Percentiles rank a stretch among this genome's conserved stretches.
phyloP scores from a whole-genome alignment of 2,888 invertebrate genomes.

The Peribatodes rhomboidaria region DNA sequence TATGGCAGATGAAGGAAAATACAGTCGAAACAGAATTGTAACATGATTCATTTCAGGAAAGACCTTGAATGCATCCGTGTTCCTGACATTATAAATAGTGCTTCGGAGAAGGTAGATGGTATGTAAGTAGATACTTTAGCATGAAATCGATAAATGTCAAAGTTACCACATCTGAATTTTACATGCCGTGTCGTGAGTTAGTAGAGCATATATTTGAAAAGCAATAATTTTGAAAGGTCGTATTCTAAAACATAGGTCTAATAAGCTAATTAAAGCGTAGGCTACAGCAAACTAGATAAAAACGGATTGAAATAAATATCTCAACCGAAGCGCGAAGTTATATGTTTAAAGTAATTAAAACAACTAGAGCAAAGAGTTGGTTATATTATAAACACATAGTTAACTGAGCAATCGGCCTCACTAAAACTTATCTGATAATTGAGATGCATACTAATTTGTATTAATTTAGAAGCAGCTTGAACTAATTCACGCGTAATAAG shows the following conservation, averaged over 20 bases:
- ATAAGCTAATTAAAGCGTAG: not conserved
- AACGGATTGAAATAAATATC: not conserved
- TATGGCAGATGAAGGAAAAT: conserved; percentile 2
- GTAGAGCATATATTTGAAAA: not conserved
- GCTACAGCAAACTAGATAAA: not conserved
- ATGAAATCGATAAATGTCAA: not conserved
- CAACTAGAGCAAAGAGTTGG: conserved; percentile 39
- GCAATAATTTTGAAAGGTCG: not conserved
- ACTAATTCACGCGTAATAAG: not conserved
- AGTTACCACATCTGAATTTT: not conserved
- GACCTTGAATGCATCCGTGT: conserved; percentile 10
- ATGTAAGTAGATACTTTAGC: not conserved
- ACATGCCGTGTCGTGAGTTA: not conserved
- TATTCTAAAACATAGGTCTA: not conserved
- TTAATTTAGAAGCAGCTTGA: not conserved
- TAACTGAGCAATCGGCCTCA: conserved; percentile 35
- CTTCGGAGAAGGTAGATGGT: not conserved
- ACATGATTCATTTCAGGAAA: conserved; percentile 3
- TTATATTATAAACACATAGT: conserved; percentile 32
- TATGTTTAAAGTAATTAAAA: conserved; percentile 31
- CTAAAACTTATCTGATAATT: conserved; percentile 1
- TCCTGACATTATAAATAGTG: not conserved
- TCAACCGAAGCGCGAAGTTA: not conserved
- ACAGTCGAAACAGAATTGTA: conserved; percentile 13
- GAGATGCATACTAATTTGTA: not conserved